Evolutionary conservation across 2,113 vertebrate species (phyloP), one percentile per base, ranked within the genome.

Genomic region (Acinonyx jubatus): DNA sequence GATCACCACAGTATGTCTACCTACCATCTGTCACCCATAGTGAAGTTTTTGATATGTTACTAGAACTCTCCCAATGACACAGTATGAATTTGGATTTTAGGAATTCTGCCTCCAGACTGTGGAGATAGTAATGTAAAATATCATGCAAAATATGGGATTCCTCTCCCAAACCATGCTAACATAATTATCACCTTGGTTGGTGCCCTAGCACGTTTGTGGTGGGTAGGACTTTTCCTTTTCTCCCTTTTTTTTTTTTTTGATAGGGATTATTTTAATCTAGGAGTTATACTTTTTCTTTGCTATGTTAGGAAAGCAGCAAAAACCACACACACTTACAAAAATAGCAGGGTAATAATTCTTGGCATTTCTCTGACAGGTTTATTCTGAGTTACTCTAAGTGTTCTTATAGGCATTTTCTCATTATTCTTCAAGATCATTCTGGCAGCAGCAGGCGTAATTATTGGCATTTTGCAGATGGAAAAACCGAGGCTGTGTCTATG

Each of bases 381-480:
- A 91, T 91, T 97, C 65, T 91, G 76, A 97, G 82, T 95, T 82
- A 33, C 87, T 83, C 15, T 76, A 65, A 96, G 57, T 82, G 36
- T 93, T 84, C 79, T 86, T 94, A 57, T 1, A 96, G 94, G 95
- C 88, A 74, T 89, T 79, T 84, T 89, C 80, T 87, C 82, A 63
- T 73, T 94, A 41, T 65, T 91, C 80, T 65, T 96, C 76, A 66
- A 79, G 71, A 71, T 50, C 50, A 14, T 65, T 85, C 84, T 83
- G 31, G 82, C 68, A 89, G 48, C 79, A 36, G 71, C 14, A 69
- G 80, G 55, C 55, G 38, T 52, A 63, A 82, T 74, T 94, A 71
- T 95, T 73, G 68, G 84, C 87, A 91, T 96, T 98, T 98, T 98
- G 71, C 97, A 96, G 97, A 91, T 97, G 98, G 94, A 52, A 96